phyloP scores from a whole-genome alignment of 2,113 vertebrate genomes.

The Dissostichus mawsoni region DNA sequence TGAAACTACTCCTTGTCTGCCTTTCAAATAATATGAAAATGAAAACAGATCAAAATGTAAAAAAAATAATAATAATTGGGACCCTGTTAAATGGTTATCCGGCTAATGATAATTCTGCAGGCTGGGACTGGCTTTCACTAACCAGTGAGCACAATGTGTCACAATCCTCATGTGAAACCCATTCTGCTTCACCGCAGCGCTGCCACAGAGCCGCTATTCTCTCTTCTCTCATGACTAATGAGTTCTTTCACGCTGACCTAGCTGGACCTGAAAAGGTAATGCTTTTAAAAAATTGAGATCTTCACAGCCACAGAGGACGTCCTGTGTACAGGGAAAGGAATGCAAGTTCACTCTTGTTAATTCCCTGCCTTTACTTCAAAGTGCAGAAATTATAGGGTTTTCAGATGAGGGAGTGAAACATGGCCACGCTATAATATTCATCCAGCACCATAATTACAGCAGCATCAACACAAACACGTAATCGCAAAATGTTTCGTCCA shows the following conservation, averaged over 20 bases:
- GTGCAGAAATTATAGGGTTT: constrained; percentile 63
- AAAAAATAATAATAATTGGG: neutral
- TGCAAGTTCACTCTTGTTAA: constrained; percentile 60
- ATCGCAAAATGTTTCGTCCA: constrained; percentile 35
- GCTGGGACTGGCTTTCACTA: constrained; percentile 64
- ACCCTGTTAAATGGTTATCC: constrained; percentile 4
- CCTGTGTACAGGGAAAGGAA: constrained; percentile 42
- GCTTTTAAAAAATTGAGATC: constrained; percentile 44
- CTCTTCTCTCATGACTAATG: constrained; percentile 48
- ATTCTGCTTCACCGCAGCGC: constrained; percentile 31
- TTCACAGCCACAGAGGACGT: constrained; percentile 41
- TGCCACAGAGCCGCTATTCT: constrained; percentile 31
- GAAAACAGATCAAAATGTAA: neutral
- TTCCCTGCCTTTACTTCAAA: constrained; percentile 62
- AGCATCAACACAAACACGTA: constrained; percentile 47
- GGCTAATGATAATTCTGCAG: constrained; percentile 63
- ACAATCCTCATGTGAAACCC: constrained; percentile 59
- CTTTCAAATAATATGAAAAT: neutral
- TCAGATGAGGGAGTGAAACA: constrained; percentile 44
- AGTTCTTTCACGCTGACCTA: constrained; percentile 31
- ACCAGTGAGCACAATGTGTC: constrained; percentile 51
- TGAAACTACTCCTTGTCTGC: neutral
- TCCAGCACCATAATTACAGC: constrained; percentile 53
- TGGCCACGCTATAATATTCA: constrained; percentile 58
- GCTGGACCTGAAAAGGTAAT: constrained; percentile 29